Conservation (phyloP, 2,888 invertebrate species). For the Escarpia spicata region DNA sequence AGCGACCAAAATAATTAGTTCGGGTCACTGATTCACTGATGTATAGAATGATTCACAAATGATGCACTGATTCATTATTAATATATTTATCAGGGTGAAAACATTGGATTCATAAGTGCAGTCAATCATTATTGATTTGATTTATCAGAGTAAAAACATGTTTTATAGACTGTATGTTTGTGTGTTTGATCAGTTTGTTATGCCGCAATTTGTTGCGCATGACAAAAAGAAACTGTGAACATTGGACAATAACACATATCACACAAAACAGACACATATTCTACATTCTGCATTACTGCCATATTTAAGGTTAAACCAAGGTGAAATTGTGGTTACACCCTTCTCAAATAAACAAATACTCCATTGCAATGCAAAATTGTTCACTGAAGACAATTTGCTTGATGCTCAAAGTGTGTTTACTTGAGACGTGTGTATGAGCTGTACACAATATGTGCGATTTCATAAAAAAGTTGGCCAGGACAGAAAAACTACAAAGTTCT, state of each 20-base stretch:
- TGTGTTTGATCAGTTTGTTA: not conserved
- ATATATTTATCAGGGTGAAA: not conserved
- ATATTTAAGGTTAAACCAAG: not conserved
- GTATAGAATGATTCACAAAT: not conserved
- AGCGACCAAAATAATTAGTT: not conserved
- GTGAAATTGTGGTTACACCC: not conserved
- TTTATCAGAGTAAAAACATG: not conserved
- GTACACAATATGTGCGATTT: too few relatives aligned
- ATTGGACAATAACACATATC: not conserved
- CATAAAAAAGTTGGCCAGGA: too few relatives aligned
- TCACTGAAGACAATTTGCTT: not conserved
- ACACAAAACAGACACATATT: not conserved
- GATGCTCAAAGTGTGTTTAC: too few relatives aligned
- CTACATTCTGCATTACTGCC: not conserved
- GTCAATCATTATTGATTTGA: not conserved
- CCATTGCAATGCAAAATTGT: not conserved
- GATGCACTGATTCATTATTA: not conserved
- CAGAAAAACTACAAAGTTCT: too few relatives aligned
- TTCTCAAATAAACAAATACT: not conserved
- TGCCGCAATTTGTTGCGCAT: not conserved
- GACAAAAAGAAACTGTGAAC: not conserved
- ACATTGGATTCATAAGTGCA: not conserved
- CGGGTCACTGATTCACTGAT: not conserved
- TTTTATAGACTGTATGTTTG: not conserved
- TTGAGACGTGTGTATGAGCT: too few relatives aligned